Evolutionary conservation across 2,797 vertebrate genomes (phyloP), one percentile per base, ranked within the genome.

Genomic region (Delichon dasypus): DNA sequence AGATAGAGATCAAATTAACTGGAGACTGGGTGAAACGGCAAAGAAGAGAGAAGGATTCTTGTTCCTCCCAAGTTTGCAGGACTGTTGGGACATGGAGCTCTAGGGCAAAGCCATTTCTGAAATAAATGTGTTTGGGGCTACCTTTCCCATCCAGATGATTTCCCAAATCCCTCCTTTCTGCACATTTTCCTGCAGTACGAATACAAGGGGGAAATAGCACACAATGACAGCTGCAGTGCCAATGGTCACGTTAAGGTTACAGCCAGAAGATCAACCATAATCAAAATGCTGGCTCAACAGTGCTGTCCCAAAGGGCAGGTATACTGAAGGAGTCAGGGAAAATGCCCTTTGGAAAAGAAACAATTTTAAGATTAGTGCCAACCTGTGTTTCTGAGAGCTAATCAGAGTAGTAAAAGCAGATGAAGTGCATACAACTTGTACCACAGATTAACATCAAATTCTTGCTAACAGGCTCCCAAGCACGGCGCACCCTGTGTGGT

Each of bases 1-100:
- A 91, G 90, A 94, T 79, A 91, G 83, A 84, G 87, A 92, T 94
- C 94, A 88, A 93, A 95, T 95, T 94, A 94, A 95, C 80, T 60
- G 54, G 70, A 83, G 89, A 89, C 32, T 73, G 85, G 86, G 88
- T 7, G 2, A 88, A 96, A 88, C 7, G 47, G 88, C 72, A 79
- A 88, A 89, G 73, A 73, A 75, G 34, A 48, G 74, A 83, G 66
- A 13, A 90, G 40, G 42, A 89, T 75, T 71, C 67, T 83, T 7
- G 2, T 60, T 89, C 72, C 36, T 85, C 36, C 62, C 29, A 83
- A 81, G 62, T 89, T 34, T 65, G n/a, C 89, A 79, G 45, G 80
- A 79, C 71, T 74, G 20, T 14, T 91, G 88, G 77, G 83, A 91
- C 60, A 42, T 14, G 26, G 73, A 93, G 82, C 71, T 91, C 54